phyloP scores from a whole-genome alignment of 1,140 invertebrate species.

The Drosophila bocqueti region DNA sequence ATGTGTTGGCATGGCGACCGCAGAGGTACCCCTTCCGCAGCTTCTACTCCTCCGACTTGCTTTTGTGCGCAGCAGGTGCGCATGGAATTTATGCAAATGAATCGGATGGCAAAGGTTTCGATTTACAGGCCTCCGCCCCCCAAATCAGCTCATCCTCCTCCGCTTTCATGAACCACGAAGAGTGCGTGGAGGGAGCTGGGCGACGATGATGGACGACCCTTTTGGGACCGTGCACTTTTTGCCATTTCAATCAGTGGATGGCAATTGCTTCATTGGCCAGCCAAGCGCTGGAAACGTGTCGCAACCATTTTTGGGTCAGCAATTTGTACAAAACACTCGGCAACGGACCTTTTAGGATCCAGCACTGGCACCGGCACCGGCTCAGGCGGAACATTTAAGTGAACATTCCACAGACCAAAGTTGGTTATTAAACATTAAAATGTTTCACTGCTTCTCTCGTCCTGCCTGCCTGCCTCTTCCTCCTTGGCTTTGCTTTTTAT shows the following conservation, averaged over 20 bases:
- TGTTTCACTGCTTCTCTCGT: slow-evolving; percentile 31
- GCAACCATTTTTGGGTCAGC: slow-evolving; percentile 58
- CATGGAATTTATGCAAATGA: slow-evolving; percentile 69
- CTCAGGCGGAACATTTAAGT: slow-evolving; percentile 23
- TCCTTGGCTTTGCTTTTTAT: slow-evolving; percentile 11
- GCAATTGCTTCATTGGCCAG: slow-evolving; percentile 65
- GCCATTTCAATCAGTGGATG: slow-evolving; percentile 59
- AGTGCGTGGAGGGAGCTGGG: neutral
- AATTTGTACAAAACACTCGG: slow-evolving; percentile 66
- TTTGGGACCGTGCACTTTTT: slow-evolving; percentile 57
- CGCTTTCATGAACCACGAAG: slow-evolving; percentile 42
- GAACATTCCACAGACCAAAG: slow-evolving; percentile 64
- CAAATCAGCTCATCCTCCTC: slow-evolving; percentile 2
- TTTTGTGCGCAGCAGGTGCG: slow-evolving; percentile 47
- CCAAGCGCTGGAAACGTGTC: slow-evolving; percentile 59
- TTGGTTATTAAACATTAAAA: slow-evolving; percentile 68
- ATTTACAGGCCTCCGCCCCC: slow-evolving; percentile 36
- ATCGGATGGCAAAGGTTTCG: slow-evolving; percentile 44
- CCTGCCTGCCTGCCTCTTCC: neutral
- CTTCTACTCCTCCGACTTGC: neutral
- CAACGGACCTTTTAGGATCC: slow-evolving; percentile 38
- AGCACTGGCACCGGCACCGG: neutral
- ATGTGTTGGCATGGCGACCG: slow-evolving; percentile 52
- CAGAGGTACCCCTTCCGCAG: slow-evolving; percentile 1
- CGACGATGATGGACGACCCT: slow-evolving; percentile 40